Base-by-base conservation (phyloP, 2,888 invertebrate species). In the Argyresthia albistria region DNA sequence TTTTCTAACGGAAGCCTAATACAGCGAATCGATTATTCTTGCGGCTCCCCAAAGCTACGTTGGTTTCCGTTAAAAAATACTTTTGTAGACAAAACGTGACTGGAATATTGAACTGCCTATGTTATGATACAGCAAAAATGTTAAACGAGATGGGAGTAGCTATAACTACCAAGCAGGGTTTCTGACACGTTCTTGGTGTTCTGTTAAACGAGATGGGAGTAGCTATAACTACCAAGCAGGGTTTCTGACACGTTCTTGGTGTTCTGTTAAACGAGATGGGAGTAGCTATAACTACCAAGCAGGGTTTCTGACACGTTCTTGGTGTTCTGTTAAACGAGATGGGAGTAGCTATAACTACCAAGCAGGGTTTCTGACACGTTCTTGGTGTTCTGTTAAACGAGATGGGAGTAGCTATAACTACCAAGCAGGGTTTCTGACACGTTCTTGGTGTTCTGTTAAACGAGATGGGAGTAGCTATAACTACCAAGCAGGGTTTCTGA, bases 1-100 rank as follows among this genome's bases (percentile, higher is more conserved):
- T 80, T 80, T 77, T 81, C 79, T 80, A 73, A 76, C 76, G 59
- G 81, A 78, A 78, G 77, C 76, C 74, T 76, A 74, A 79, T 81
- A 80, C 74, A 75, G 66, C 71, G 73, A 78, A 83, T 83, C 79
- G 80, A 86, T 84, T 83, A 73, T 76, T 71, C 69, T 67, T 70
- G 74, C 73, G 69, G 64, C 69, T 43, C 37, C 47, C 35, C 69
- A 66, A 65, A 62, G 67, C 71, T 70, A 66, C 62, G 66, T 2
- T 66, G 66, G 66, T 70, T 76, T 75, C 72, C 73, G 69, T 66
- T 66, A 66, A 73, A 72, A 75, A 73, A 58, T 56, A 56, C 25
- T 25, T 25, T 25, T 25, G 42, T 42, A 8, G n/a, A 42, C 11
- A 42, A 42, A 42, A 42, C 42, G 10, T 42, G 42, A 42, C 42